Base-by-base conservation (phyloP, 2,797 vertebrate genomes). In the Echeneis naucrates region DNA sequence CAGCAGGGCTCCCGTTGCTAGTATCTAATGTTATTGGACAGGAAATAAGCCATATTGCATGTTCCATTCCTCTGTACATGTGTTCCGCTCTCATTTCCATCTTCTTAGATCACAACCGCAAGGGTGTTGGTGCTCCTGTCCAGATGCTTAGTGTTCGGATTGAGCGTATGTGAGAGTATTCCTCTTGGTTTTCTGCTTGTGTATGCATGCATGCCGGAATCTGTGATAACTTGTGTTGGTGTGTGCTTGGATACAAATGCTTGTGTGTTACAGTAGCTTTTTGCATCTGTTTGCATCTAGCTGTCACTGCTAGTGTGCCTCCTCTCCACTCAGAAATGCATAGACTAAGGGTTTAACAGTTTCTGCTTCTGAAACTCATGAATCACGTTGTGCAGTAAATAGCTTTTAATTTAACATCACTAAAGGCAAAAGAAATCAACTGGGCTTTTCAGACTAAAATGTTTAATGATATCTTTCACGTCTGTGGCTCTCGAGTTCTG, bases 401-500 rank as follows among this genome's bases (percentile, higher is more conserved):
- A 57, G 61, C 58, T 68, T 64, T 72, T 60, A 68, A 73, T 80
- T 78, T 33, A 52, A 67, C 44, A 27, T 24, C 24, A 44, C 37
- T 30, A 14, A 79, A 51, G 3, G 54, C 0, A 6, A 61, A 13
- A 16, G 17, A 65, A 51, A 58, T 51, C 45, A 78, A 48, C 14
- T 11, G 32, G 82, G 56, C 57, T 13, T 60, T 74, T 77, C 10
- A 52, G 11, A 48, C 13, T 23, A 10, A 51, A 72, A 72, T 5
- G 2, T 30, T 23, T 48, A 51, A 5, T 59, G 21, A 23, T 55
- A 55, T 70, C 72, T 67, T 64, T 17, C 23, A 27, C 33, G 40
- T 53, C 21, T 32, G 37, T 56, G 30, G 42, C 51, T 62, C 54
- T 55, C 42, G 4, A 54, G 32, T 50, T 71, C 24, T 23, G n/a